A percentile compares a stretch with the other conserved stretches of the same genome.
phyloP scores from a whole-genome alignment of 2,797 vertebrate genomes.

The Sternotherus odoratus region DNA sequence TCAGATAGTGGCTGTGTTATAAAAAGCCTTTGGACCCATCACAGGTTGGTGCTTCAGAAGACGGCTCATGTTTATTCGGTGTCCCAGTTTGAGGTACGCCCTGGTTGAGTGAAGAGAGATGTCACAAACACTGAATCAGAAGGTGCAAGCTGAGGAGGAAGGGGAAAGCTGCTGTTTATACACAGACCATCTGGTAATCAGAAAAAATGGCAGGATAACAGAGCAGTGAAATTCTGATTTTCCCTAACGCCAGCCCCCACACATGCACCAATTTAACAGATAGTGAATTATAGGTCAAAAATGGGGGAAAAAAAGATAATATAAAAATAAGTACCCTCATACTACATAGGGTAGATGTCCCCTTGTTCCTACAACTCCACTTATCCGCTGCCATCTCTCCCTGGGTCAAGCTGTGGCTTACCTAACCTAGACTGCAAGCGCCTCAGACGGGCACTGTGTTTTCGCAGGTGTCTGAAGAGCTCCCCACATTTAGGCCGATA shows the following conservation, averaged over 20 bases:
- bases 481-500: neutral
- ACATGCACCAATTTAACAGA: neutral
- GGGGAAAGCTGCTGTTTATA: neutral
- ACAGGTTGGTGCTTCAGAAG: neutral
- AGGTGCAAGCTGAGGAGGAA: neutral
- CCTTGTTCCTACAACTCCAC: neutral
- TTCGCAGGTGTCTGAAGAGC: neutral
- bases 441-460: neutral
- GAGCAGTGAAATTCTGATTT: neutral
- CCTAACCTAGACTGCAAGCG: neutral
- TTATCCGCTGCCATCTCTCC: neutral
- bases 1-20: accelerated
- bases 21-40: neutral
- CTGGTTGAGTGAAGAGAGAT: neutral
- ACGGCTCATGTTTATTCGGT: neutral
- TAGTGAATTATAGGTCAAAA: neutral
- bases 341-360: neutral
- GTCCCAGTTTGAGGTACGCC: neutral
- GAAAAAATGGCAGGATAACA: neutral
- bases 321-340: neutral
- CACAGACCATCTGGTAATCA: neutral
- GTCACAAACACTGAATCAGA: neutral
- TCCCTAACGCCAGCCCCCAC: neutral
- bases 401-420: neutral
- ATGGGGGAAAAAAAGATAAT: neutral